phyloP scores from a whole-genome alignment of 2,888 invertebrate genomes.

The Eubasilissa splendida region DNA sequence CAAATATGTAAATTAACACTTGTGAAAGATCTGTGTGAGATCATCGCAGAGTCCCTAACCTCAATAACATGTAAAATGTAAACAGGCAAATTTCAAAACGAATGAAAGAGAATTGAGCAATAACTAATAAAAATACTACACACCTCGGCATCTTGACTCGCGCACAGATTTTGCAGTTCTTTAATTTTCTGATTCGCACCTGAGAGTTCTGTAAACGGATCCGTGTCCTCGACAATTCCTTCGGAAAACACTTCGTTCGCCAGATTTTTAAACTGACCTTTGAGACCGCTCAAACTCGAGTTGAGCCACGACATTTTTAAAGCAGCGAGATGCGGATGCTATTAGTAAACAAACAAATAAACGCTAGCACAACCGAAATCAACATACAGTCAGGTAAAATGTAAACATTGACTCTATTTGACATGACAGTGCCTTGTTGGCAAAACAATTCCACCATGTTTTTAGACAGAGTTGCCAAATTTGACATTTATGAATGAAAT shows the following conservation, averaged over 20 bases:
- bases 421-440: slow-evolving; percentile 72
- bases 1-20: slow-evolving; percentile 40
- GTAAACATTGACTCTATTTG: slow-evolving; percentile 60
- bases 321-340: not conserved
- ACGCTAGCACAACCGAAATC: slow-evolving; percentile 61
- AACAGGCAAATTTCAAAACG: not conserved
- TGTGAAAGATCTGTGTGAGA: slow-evolving; percentile 37
- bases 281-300: slow-evolving; percentile 79
- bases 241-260: slow-evolving; percentile 92
- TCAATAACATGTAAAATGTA: slow-evolving; percentile 36
- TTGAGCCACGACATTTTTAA: slow-evolving; percentile 79
- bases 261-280: slow-evolving; percentile 90
- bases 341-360: slow-evolving; percentile 60
- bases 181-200: slow-evolving; percentile 65
- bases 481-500: slow-evolving; percentile 39
- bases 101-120: slow-evolving; percentile 21
- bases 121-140: slow-evolving; percentile 59
- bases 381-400: slow-evolving; percentile 30
- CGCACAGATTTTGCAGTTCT: slow-evolving; percentile 73
- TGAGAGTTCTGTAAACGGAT: slow-evolving; percentile 61
- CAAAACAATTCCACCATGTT: slow-evolving; percentile 65
- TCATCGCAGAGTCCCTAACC: slow-evolving; percentile 46
- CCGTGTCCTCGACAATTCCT: slow-evolving; percentile 74
- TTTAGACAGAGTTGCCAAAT: slow-evolving; percentile 42
- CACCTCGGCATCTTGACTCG: slow-evolving; percentile 76